Evolutionary conservation across 2,797 vertebrate genomes (phyloP).

Genomic region (Pseudochromis fuscus): DNA sequence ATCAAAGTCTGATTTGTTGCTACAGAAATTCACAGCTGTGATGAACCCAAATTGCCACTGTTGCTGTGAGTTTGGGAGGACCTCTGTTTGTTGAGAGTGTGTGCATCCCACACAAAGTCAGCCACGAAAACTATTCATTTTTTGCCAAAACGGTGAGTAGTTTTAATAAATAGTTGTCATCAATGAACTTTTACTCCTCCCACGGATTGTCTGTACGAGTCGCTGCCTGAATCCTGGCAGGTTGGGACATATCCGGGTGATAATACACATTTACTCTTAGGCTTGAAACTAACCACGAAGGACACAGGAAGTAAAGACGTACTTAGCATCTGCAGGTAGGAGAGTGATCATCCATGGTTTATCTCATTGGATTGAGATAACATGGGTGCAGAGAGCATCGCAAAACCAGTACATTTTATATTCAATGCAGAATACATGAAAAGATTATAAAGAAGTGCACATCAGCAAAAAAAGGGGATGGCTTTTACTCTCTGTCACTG

Average conservation of each 20-base stretch:
- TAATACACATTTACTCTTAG: background rate
- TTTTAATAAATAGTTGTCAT: background rate
- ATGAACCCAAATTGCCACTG: no score
- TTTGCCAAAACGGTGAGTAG: background rate
- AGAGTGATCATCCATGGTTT: background rate
- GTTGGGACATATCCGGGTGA: background rate
- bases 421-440: conserved; percentile 6
- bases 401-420: conserved; percentile 7
- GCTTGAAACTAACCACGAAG: no score
- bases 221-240: background rate
- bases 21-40: no score
- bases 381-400: background rate
- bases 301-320: background rate
- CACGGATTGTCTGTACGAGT: background rate
- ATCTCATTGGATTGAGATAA: conserved; percentile 10
- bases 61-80: no score
- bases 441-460: conserved; percentile 30
- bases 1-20: no score
- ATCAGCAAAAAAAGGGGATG: conserved; percentile 65
- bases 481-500: conserved; percentile 43
- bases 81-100: no score
- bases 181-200: background rate
- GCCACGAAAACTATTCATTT: background rate
- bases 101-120: background rate
- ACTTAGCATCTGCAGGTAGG: background rate